Evolutionary conservation across 2,113 vertebrate genomes (phyloP).

Genomic region (Amphiprion percula): DNA sequence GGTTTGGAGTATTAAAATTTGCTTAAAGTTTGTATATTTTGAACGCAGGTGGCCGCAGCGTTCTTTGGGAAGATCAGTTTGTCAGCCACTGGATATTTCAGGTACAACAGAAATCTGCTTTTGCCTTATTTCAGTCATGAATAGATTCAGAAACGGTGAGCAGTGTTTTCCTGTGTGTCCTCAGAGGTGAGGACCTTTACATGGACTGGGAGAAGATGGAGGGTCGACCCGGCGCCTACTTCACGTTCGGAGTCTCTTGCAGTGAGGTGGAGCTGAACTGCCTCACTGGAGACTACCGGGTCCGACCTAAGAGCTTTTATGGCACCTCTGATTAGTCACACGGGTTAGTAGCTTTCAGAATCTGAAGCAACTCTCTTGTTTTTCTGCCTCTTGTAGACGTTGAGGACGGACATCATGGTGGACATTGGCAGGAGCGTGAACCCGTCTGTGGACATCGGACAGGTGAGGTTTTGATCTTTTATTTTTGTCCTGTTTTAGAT

Average conservation of each 20-base stretch:
- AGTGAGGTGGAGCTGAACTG: slow-evolving; percentile 94
- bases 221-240: slow-evolving; percentile 88
- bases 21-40: neutral
- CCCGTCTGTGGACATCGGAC: slow-evolving; percentile 91
- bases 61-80: slow-evolving; percentile 89
- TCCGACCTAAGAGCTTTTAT: slow-evolving; percentile 51
- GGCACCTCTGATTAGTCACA: too few relatives aligned
- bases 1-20: neutral
- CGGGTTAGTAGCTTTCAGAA: neutral
- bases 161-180: slow-evolving; percentile 8
- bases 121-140: rapidly evolving
- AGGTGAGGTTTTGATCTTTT: slow-evolving; percentile 77
- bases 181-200: slow-evolving; percentile 85
- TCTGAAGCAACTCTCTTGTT: neutral
- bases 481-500: too few relatives aligned
- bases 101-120: slow-evolving; percentile 73
- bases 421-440: slow-evolving; percentile 90
- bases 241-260: slow-evolving; percentile 87
- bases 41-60: slow-evolving; percentile 84
- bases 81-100: slow-evolving; percentile 92
- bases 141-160: neutral
- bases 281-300: slow-evolving; percentile 92
- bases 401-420: slow-evolving; percentile 88
- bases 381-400: slow-evolving; percentile 78
- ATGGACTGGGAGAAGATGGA: slow-evolving; percentile 91